These are phyloP conservation scores for Ptychadena robeensis DNA, from an alignment of 2,797 vertebrate genomes.

Conservation along the genomic window DNA sequence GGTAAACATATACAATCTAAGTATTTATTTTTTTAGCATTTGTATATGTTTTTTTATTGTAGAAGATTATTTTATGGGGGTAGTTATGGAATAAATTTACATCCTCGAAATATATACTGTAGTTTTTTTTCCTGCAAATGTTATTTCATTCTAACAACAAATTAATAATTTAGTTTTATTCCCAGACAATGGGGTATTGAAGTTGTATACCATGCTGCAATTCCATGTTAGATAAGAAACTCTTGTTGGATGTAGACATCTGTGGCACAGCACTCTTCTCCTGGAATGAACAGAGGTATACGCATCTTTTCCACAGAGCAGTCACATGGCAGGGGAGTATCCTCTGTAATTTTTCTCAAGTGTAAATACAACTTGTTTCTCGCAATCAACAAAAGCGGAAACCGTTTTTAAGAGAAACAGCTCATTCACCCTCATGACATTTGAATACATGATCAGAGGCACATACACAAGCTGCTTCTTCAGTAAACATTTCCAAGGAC, in stretches of 20 bases:
- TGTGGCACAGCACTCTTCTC: not conserved
- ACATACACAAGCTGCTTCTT: constrained; percentile 35
- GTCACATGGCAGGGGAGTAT: constrained; percentile 19
- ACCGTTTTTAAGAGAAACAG: not conserved
- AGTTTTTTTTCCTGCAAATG: too few species aligned
- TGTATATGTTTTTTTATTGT: too few species aligned
- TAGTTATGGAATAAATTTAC: too few species aligned
- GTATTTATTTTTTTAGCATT: too few species aligned
- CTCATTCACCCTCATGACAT: constrained; percentile 7
- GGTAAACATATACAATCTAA: too few species aligned
- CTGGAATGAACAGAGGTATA: constrained; percentile 19
- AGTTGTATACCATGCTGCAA: too few species aligned
- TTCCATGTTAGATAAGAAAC: not conserved
- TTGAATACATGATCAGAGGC: constrained; percentile 20
- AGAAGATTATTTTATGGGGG: too few species aligned
- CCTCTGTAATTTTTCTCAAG: not conserved
- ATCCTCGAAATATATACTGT: too few species aligned
- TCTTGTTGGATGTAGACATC: constrained; percentile 19
- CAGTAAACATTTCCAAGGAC: constrained; percentile 29
- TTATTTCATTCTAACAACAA: too few species aligned
- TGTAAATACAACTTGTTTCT: constrained; percentile 39
- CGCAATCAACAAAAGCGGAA: constrained; percentile 37
- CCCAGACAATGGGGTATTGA: too few species aligned
- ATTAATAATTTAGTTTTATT: too few species aligned
- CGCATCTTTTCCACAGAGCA: constrained; percentile 20